A percentile compares a stretch with the other conserved stretches of the same genome.
Conservation (phyloP, 2,888 invertebrate species). For the Melanotus villosus region DNA sequence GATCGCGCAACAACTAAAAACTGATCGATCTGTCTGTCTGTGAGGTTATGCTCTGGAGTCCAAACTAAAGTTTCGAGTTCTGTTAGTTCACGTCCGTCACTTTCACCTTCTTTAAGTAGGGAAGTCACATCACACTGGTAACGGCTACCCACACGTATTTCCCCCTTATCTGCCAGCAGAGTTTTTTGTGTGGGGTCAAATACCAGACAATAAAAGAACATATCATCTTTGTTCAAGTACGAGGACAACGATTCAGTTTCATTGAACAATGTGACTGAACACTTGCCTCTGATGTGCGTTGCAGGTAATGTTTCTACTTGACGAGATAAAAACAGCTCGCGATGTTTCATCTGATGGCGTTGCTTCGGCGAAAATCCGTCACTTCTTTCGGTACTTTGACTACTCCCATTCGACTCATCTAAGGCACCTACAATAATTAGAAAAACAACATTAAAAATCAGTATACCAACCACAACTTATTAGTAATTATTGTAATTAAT, state of each 20-base stretch:
- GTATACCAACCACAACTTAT: too few species aligned
- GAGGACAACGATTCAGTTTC: constrained; percentile 97
- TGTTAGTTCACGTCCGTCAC: constrained; percentile 59
- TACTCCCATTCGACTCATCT: constrained; percentile 56
- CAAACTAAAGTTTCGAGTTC: constrained; percentile 94
- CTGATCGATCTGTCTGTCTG: constrained; percentile 98
- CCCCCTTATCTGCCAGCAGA: constrained; percentile 97
- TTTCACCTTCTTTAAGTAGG: constrained; percentile 81
- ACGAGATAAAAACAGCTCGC: constrained; percentile 97
- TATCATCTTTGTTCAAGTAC: constrained; percentile 98
- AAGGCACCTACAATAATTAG: constrained; percentile 64
- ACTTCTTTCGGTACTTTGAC: constrained; percentile 34
- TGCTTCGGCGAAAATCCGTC: constrained; percentile 86
- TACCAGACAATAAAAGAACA: constrained; percentile 99
- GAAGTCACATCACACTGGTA: constrained; percentile 96
- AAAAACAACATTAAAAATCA: too few species aligned
- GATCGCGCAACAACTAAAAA: constrained; percentile 95
- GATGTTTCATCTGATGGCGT: constrained; percentile 96
- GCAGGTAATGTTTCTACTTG: constrained; percentile 98
- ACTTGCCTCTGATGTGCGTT: constrained; percentile 99
- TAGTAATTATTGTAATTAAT: too few species aligned
- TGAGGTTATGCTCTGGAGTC: constrained; percentile 92
- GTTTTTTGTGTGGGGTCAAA: constrained; percentile 99
- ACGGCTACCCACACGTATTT: constrained; percentile 92
- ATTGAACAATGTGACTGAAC: constrained; percentile 98